Percentiles rank a stretch among this genome's conserved stretches.
phyloP scores from a whole-genome alignment of 2,888 invertebrate species.

The Lasioglossum leucozonium region DNA sequence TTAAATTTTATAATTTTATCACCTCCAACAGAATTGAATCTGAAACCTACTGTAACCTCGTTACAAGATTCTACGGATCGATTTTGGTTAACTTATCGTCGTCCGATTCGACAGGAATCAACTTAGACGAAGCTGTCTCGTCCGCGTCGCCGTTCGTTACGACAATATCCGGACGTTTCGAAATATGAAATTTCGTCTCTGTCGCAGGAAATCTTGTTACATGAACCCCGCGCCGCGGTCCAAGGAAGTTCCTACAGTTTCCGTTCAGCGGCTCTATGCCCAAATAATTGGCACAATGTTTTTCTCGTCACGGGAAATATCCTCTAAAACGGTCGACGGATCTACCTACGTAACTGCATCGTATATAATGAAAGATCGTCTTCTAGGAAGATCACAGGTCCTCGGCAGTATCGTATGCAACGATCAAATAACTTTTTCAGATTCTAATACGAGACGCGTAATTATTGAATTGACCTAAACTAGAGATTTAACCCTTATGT shows the following conservation, averaged over 20 bases:
- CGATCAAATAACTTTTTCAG: not conserved
- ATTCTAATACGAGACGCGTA: not conserved
- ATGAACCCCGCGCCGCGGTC: not conserved
- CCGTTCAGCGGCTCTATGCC: not conserved
- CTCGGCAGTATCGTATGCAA: not conserved
- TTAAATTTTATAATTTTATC: not conserved
- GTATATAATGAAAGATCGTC: not conserved
- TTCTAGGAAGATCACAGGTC: not conserved
- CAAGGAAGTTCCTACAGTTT: not conserved
- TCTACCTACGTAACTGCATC: not conserved
- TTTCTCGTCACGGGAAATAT: not conserved
- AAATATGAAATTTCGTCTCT: constrained; percentile 11
- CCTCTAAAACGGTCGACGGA: not conserved
- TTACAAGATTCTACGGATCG: constrained; percentile 6
- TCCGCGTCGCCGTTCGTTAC: constrained; percentile 24
- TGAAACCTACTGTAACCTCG: not conserved
- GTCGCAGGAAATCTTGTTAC: constrained; percentile 13
- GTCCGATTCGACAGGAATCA: constrained; percentile 32
- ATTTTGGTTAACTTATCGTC: constrained; percentile 10
- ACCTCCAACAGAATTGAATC: not conserved
- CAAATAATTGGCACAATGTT: not conserved
- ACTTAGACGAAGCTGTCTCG: constrained; percentile 24
- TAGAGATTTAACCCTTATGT: no score
- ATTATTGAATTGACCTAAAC: not conserved
- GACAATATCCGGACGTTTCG: constrained; percentile 28